phyloP scores from a whole-genome alignment of 2,888 invertebrate species.

The Drosophila mettleri region DNA sequence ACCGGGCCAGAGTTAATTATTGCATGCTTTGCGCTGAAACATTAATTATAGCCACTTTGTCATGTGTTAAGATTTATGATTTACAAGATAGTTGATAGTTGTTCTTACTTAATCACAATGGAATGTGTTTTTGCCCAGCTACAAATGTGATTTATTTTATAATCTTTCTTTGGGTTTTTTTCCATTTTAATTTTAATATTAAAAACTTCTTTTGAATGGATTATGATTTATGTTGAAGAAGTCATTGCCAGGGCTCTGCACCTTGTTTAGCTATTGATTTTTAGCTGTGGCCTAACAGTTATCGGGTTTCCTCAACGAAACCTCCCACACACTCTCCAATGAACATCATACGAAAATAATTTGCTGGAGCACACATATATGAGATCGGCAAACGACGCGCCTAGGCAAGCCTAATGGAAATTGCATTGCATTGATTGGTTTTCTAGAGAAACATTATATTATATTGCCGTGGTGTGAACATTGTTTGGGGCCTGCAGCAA shows the following conservation, averaged over 20 bases:
- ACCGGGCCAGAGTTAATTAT: conserved; percentile 50
- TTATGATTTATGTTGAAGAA: neutral
- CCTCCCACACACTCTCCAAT: conserved; percentile 12
- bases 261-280: neutral
- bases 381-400: conserved; percentile 23
- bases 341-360: conserved; percentile 31
- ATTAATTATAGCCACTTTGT: conserved; percentile 49
- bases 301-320: neutral
- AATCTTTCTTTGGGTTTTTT: no score
- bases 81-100: conserved; percentile 50
- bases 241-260: neutral
- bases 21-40: conserved; percentile 41
- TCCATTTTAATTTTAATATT: neutral
- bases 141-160: neutral
- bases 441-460: conserved; percentile 38
- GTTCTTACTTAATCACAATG: conserved; percentile 55
- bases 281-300: neutral
- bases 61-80: conserved; percentile 60
- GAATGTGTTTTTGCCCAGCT: conserved; percentile 38
- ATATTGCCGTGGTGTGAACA: conserved; percentile 68
- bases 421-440: conserved; percentile 58
- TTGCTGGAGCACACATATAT: conserved; percentile 27
- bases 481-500: conserved; percentile 57
- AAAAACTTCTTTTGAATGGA: neutral
- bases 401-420: conserved; percentile 46